Conservation (phyloP, 2,888 invertebrate species). For the Fabriciana adippe region DNA sequence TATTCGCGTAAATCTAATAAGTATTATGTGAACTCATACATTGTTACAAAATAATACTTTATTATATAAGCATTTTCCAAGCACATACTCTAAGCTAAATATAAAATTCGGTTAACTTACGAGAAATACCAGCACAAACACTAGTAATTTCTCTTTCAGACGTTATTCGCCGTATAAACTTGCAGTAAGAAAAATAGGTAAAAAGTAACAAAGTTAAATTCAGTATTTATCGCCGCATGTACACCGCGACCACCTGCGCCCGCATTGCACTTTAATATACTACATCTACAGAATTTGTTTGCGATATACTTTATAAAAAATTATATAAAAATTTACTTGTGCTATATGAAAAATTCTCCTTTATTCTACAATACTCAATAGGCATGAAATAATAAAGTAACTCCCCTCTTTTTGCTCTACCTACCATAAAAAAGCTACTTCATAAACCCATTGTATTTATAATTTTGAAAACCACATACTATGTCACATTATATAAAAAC, state of each 20-base stretch:
- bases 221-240: conserved; percentile 32
- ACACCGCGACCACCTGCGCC: conserved; percentile 30
- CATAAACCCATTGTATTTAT: too few relatives aligned
- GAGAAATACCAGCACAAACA: conserved; percentile 9
- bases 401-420: too few relatives aligned
- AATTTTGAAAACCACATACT: background rate
- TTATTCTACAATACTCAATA: background rate
- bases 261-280: conserved; percentile 30
- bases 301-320: too few relatives aligned
- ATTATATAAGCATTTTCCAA: too few relatives aligned
- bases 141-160: conserved; percentile 1
- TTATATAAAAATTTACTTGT: background rate
- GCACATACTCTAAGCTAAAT: background rate
- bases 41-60: too few relatives aligned
- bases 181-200: conserved; percentile 24
- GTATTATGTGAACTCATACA: too few relatives aligned
- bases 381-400: background rate
- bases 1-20: too few relatives aligned
- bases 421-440: too few relatives aligned
- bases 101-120: conserved; percentile 5
- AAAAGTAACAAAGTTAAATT: conserved; percentile 32
- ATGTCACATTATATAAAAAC: background rate
- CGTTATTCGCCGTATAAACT: conserved; percentile 16
- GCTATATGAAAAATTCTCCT: background rate
- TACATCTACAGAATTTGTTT: conserved; percentile 16